Percentiles rank a stretch among this genome's conserved stretches.
Evolutionary conservation across 2,113 vertebrate genomes (phyloP).

Genomic region (Chloroceryle aenea): DNA sequence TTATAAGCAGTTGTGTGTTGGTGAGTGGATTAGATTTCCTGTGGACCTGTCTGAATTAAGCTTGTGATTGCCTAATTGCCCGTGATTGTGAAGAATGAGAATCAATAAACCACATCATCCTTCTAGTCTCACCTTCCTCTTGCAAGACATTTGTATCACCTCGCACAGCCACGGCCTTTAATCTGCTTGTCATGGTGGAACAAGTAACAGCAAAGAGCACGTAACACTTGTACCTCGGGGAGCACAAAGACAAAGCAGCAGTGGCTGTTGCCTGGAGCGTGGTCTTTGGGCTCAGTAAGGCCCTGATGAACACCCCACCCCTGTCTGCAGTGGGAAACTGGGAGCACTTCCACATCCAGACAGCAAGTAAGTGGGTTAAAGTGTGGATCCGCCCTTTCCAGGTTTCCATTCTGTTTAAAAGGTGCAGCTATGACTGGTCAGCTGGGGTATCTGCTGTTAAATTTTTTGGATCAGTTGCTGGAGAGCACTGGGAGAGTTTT

Average conservation of each 20-base stretch:
- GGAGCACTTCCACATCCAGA: neutral
- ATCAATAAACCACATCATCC: neutral
- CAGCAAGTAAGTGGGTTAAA: neutral
- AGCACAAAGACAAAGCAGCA: fast-evolving
- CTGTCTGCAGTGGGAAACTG: neutral
- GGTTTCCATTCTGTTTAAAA: neutral
- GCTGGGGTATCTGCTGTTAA: neutral
- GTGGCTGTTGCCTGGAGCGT: neutral
- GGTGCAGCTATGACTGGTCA: neutral
- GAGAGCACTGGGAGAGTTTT: neutral
- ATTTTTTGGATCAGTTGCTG: neutral
- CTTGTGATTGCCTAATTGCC: neutral
- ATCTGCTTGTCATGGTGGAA: neutral
- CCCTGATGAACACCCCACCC: neutral
- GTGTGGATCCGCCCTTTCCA: neutral
- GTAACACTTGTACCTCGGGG: neutral
- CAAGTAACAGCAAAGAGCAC: neutral
- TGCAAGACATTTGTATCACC: neutral
- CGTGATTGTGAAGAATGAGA: neutral
- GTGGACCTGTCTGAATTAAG: neutral
- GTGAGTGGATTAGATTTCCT: neutral
- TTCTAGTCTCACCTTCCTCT: neutral
- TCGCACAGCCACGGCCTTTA: neutral
- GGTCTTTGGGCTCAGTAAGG: neutral
- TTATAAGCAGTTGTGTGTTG: neutral